phyloP scores from a whole-genome alignment of 2,113 vertebrate genomes.

The Chaetorhynchus papuensis region DNA sequence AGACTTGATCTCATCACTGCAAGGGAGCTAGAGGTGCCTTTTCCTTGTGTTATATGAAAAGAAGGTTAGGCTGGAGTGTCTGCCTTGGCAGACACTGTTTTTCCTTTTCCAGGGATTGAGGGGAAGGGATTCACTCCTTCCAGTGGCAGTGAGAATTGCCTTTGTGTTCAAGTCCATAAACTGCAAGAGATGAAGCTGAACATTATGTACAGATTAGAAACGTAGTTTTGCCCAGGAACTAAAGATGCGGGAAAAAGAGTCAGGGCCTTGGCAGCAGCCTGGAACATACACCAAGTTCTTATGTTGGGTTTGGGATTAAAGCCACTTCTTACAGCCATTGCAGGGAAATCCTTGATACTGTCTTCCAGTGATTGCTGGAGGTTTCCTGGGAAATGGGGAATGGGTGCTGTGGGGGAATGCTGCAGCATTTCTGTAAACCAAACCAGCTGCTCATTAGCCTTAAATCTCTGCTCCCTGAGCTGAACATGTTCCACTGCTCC shows the following conservation, averaged over 20 bases:
- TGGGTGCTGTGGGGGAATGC: not conserved
- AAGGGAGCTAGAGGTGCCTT: not conserved
- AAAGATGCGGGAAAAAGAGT: not conserved
- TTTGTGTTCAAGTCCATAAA: not conserved
- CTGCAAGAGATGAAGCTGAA: not conserved
- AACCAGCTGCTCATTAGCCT: not conserved
- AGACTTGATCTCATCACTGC: not conserved
- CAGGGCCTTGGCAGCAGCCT: not conserved
- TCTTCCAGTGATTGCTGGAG: not conserved
- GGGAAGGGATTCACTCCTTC: not conserved
- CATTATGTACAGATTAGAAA: not conserved
- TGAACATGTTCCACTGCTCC: fast-evolving
- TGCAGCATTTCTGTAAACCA: not conserved
- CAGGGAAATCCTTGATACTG: not conserved
- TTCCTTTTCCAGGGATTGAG: not conserved
- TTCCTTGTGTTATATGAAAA: not conserved
- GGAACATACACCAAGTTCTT: not conserved
- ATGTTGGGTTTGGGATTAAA: not conserved
- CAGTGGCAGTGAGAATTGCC: not conserved
- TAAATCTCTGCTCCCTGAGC: not conserved
- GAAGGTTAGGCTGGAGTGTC: not conserved
- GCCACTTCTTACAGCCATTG: not conserved
- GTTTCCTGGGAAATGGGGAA: not conserved
- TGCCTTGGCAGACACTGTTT: not conserved
- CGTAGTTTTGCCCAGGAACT: not conserved